Evolutionary conservation across 2,113 vertebrate species (phyloP), one percentile per base, ranked within the genome.

Genomic region (Leuciscus idus): DNA sequence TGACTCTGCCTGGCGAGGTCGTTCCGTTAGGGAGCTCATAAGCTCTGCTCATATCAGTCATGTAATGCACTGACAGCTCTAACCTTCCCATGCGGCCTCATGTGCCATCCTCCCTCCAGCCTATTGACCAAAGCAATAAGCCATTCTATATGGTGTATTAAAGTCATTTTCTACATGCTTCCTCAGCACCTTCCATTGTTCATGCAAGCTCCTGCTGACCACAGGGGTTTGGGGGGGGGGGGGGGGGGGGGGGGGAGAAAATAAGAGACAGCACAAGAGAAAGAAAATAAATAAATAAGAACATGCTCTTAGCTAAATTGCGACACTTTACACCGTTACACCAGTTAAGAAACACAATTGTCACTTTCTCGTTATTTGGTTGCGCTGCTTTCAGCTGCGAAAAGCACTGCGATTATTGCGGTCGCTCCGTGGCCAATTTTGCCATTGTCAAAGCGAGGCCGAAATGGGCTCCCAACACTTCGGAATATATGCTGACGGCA

Each of bases 101-200:
- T 94, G 95, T 95, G 95, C 96, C 96, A 96, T 98, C 97, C 97
- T 97, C 96, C 96, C 95, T 94, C 96, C 95, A 96, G 96, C 96
- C 97, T 97, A 99, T 98, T 99, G 98, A 99, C 98, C 97, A 98
- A 98, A 97, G 98, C 97, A 99, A 99, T 99, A 99, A 99, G 97
- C 97, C 97, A 96, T 99, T 97, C 96, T 98, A 96, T 99, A 98
- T 96, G 97, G 97, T 97, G 96, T 98, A 98, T 99, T 99, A 99
- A 99, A 99, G 98, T 98, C 96, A 98, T 99, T 99, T 99, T 98
- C 96, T 96, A 98, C 97, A 98, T 98, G 98, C 98, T 97, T 98
- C 96, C 97, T 99, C 98, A 99, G 98, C 98, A 99, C 94, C 93
- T 96, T 93, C 97, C 96, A 98, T 99, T 98, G 98, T 98, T 98